Evolutionary conservation across 2,888 invertebrate species (phyloP).

Genomic region (Pammene aurita): DNA sequence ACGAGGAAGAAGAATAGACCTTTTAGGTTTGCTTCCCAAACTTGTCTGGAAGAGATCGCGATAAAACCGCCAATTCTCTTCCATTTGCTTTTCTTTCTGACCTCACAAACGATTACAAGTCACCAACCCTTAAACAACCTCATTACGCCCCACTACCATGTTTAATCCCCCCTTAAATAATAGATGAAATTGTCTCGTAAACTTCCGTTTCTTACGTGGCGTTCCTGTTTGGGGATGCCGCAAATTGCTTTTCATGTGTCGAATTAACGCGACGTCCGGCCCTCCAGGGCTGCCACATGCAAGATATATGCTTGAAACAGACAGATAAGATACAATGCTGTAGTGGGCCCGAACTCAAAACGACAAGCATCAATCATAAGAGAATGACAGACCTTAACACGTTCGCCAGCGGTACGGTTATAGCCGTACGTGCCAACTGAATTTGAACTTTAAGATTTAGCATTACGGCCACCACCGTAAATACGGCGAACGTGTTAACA

Average conservation of each 20-base stretch:
- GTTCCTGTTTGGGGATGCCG: constrained; percentile 20
- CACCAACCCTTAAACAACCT: neutral
- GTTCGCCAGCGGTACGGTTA: too few species aligned
- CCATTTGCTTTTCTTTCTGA: too few species aligned
- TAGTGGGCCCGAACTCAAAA: neutral
- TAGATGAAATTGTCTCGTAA: neutral
- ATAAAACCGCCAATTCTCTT: too few species aligned
- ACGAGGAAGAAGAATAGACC: too few species aligned
- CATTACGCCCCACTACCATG: neutral
- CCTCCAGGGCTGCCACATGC: constrained; percentile 16
- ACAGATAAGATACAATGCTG: neutral
- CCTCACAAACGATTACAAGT: neutral
- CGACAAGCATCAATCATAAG: neutral
- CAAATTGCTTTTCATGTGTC: constrained; percentile 42
- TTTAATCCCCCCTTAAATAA: constrained; percentile 13
- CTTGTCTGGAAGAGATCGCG: too few species aligned
- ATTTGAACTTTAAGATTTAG: too few species aligned
- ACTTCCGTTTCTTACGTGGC: constrained; percentile 27
- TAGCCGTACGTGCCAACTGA: too few species aligned
- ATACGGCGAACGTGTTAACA: too few species aligned
- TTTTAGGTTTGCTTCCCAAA: too few species aligned
- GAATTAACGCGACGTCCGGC: constrained; percentile 39
- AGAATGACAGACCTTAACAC: too few species aligned
- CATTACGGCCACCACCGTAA: too few species aligned
- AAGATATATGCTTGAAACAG: neutral